phyloP scores from a whole-genome alignment of 1,140 invertebrate species.

The Aphelenchoides besseyi region DNA sequence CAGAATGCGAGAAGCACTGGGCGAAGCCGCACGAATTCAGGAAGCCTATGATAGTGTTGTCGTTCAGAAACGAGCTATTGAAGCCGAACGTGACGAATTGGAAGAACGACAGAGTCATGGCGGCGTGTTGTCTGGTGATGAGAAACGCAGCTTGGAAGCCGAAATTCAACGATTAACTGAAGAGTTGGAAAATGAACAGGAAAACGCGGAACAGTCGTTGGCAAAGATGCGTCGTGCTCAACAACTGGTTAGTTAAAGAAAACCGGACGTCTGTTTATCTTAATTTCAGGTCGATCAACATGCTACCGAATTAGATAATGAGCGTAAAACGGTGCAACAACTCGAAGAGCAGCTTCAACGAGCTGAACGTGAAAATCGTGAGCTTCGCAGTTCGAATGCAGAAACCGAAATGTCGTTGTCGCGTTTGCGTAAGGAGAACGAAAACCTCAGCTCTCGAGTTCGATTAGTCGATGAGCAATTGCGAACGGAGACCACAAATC shows the following conservation, averaged over 20 bases:
- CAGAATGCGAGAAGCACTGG: slow-evolving; percentile 76
- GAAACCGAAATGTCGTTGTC: slow-evolving; percentile 87
- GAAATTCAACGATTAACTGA: slow-evolving; percentile 88
- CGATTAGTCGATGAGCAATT: slow-evolving; percentile 79
- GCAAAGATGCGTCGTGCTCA: slow-evolving; percentile 83
- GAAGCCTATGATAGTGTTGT: slow-evolving; percentile 85
- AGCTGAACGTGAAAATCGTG: slow-evolving; percentile 76
- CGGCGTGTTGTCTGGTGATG: slow-evolving; percentile 79
- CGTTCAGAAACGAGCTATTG: slow-evolving; percentile 69
- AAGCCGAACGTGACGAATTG: slow-evolving; percentile 81
- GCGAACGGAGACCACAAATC: slow-evolving; percentile 40
- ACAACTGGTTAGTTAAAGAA: slow-evolving; percentile 64
- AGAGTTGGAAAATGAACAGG: slow-evolving; percentile 93
- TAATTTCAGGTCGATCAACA: slow-evolving; percentile 77
- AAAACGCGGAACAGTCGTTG: slow-evolving; percentile 78
- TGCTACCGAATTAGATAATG: slow-evolving; percentile 75
- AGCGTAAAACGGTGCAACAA: slow-evolving; percentile 82
- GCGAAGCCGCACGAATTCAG: slow-evolving; percentile 80
- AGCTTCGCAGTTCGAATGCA: slow-evolving; percentile 74
- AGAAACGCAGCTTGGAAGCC: slow-evolving; percentile 91
- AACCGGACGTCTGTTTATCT: not conserved
- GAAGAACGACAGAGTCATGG: slow-evolving; percentile 78
- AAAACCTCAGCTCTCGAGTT: slow-evolving; percentile 88
- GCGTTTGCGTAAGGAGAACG: slow-evolving; percentile 87
- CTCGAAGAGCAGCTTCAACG: slow-evolving; percentile 80